A percentile compares a stretch with the other conserved stretches of the same genome.
These are phyloP conservation scores for Brachypalpus laphriformis DNA, from an alignment of 2,888 invertebrate species.

Conservation along the genomic window DNA sequence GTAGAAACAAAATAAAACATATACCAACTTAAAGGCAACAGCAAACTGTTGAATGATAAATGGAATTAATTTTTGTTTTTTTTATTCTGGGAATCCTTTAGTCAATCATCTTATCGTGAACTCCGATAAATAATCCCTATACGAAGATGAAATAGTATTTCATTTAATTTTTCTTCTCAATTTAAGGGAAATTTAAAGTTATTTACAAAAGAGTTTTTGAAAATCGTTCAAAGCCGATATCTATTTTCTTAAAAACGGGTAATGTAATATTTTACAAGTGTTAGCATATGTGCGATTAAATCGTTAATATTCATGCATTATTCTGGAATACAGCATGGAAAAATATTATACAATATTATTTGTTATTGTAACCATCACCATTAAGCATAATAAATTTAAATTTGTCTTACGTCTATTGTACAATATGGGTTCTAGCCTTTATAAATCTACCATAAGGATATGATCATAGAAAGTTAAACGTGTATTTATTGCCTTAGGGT, in stretches of 20 bases:
- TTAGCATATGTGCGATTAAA: too few relatives aligned
- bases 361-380: neutral
- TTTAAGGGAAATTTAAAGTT: neutral
- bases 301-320: too few relatives aligned
- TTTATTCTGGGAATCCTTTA: constrained; percentile 47
- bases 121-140: constrained; percentile 62
- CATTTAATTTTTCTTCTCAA: neutral
- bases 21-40: constrained; percentile 35
- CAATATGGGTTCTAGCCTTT: too few relatives aligned
- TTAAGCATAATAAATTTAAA: neutral
- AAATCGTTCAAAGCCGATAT: too few relatives aligned
- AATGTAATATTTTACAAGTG: too few relatives aligned
- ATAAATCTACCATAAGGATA: too few relatives aligned
- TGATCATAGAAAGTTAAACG: too few relatives aligned
- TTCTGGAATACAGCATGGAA: too few relatives aligned
- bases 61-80: constrained; percentile 13
- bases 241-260: too few relatives aligned
- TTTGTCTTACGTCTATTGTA: too few relatives aligned
- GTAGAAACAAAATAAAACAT: neutral
- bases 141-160: constrained; percentile 37
- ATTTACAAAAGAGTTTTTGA: constrained; percentile 10
- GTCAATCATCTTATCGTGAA: constrained; percentile 69
- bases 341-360: too few relatives aligned
- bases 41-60: constrained; percentile 21
- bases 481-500: too few relatives aligned